Evolutionary conservation across 2,113 vertebrate genomes (phyloP), one percentile per base, ranked within the genome.

Genomic region (Hipposideros armiger): DNA sequence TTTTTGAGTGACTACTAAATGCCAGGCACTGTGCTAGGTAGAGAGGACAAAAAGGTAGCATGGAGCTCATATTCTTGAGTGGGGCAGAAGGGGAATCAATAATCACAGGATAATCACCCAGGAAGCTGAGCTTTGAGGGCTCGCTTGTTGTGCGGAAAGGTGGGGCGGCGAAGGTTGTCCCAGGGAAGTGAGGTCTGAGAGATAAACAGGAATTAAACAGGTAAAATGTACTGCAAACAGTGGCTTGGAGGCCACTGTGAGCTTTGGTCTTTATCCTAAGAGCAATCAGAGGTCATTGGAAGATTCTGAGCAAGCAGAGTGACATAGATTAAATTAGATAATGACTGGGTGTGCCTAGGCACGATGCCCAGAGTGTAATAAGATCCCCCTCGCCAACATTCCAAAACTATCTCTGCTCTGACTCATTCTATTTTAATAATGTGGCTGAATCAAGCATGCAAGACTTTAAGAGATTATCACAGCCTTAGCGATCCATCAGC

Each of bases 391-490:
- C 36, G 32, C 50, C 9, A 76, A 58, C 92, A 88, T 96, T 96
- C 96, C 47, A 56, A 87, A 96, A 87, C 74, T 52, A 4, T 30
- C 70, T 92, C 67, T 86, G 62, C 88, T 97, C 30, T 95, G 91
- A 96, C 70, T 97, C 86, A 95, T 86, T 86, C 62, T 8, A 2
- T 60, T 76, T 91, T 94, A 87, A 90, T 85, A 69, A 95, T 36
- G 47, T 7, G 30, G 60, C 73, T 94, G 62, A 95, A 91, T 73
- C 64, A 81, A 83, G 83, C 90, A 89, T n/a, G 52, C 22, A 52
- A 70, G 52, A 80, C 58, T 88, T 24, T 62, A 36, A 62, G 26
- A 82, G 77, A 67, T 82, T 50, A 70, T 87, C 84, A 64, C 17
- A 52, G 56, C 76, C 83, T 74, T 83, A 89, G 77, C 40, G 87